These are phyloP conservation scores for Tympanoctomys barrerae DNA, from an alignment of 2,797 vertebrate species.

Conservation along the genomic window DNA sequence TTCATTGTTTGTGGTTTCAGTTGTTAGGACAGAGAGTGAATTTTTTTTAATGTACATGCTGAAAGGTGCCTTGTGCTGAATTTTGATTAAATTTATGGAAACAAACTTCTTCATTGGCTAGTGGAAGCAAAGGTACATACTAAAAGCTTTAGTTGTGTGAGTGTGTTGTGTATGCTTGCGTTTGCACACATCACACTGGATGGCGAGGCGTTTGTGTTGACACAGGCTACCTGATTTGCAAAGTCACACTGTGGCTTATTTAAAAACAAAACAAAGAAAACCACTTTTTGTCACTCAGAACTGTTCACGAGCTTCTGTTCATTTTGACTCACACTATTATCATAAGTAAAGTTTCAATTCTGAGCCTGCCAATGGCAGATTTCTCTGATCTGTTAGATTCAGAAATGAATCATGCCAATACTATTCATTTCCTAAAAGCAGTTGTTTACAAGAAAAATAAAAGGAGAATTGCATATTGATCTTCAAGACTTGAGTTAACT, in stretches of 20 bases:
- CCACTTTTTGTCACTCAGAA: neutral
- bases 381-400: slow-evolving; percentile 32
- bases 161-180: neutral
- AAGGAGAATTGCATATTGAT: neutral
- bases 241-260: neutral
- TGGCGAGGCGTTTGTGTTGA: neutral
- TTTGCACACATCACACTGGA: neutral
- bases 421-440: slow-evolving; percentile 25
- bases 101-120: neutral
- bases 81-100: neutral
- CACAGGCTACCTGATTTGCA: neutral
- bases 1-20: neutral
- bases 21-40: neutral
- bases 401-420: neutral
- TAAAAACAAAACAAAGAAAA: neutral
- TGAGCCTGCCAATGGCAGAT: neutral
- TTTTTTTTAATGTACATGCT: neutral
- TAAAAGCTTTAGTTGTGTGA: neutral
- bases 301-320: neutral
- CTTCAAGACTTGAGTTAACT: neutral
- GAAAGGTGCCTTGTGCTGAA: neutral
- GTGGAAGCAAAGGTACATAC: neutral
- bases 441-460: neutral
- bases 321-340: neutral
- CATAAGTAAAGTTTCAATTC: neutral